Base-by-base conservation (phyloP, 2,113 vertebrate species). In the Myxocyprinus asiaticus region DNA sequence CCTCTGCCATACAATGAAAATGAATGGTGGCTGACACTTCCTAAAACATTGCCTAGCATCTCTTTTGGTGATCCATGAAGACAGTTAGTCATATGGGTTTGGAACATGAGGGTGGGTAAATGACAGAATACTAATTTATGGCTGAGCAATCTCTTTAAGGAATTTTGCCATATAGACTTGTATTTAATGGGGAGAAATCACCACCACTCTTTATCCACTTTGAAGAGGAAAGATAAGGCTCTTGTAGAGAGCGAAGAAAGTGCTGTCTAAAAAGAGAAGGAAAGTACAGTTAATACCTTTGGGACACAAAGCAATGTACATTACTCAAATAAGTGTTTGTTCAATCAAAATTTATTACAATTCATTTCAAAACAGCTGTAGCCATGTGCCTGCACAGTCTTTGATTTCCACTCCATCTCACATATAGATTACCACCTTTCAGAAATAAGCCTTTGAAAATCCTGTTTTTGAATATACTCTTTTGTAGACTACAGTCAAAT, bases 261-360 rank as follows among this genome's bases (percentile, higher is more conserved):
- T 90, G 92, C 92, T 94, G 92, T 92, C 92, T 15, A 90, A 90
- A 33, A 80, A 94, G 90, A 94, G 86, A 93, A 90, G 88, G 84
- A 92, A 88, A 93, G 81, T 81, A 90, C 76, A 85, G 88, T 92
- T 94, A 93, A 94, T 92, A 87, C 90, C 88, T 90, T 66, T 33
- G 22, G 22, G 22, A 33, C 22, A 78, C 77, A 83, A 75, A 81
- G 70, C 84, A 81, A 86, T 88, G 22, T 78, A 59, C 67, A 88
- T 68, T 87, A 63, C 77, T 81, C 88, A 83, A 86, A 80, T 85
- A 62, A 62, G 78, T 86, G 70, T 74, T 67, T 84, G 22, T 33
- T 33, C 22, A 86, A 87, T 71, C 70, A 88, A 90, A 92, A 91
- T 89, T 76, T 76, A 76, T 75, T 74, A 86, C 4, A 17, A 89